phyloP scores from a whole-genome alignment of 1,140 invertebrate species.

The Glossosoma conforme region DNA sequence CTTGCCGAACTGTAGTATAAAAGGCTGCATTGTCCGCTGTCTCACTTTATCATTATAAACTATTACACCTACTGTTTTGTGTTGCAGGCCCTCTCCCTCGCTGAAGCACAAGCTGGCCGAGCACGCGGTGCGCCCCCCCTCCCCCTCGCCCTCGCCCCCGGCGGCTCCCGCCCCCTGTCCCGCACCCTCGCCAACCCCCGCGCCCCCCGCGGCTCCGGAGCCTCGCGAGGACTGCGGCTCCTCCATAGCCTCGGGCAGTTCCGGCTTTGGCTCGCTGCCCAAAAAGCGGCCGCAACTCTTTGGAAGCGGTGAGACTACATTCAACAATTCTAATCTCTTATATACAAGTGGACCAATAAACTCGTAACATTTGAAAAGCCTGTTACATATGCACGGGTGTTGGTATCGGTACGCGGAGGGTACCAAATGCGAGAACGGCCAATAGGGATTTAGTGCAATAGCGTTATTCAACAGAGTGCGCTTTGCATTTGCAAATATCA shows the following conservation, averaged over 20 bases:
- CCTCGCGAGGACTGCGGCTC: slow-evolving; percentile 63
- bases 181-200: not conserved
- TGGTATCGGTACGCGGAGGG: no score
- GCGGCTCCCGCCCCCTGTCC: slow-evolving; percentile 30
- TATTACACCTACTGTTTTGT: no score
- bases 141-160: slow-evolving; percentile 28
- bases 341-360: no score
- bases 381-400: no score
- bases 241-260: slow-evolving; percentile 70
- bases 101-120: slow-evolving; percentile 56
- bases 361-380: no score
- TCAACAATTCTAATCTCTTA: slow-evolving; percentile 7
- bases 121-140: slow-evolving; percentile 35
- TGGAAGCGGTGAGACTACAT: slow-evolving; percentile 42
- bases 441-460: no score
- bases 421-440: no score
- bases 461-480: no score
- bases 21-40: no score
- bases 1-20: no score
- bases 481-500: not conserved
- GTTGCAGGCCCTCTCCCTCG: slow-evolving; percentile 61
- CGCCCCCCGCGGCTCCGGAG: slow-evolving; percentile 30
- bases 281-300: slow-evolving; percentile 64
- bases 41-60: no score
- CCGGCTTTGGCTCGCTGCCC: slow-evolving; percentile 77